Base-by-base conservation (phyloP, 2,888 invertebrate genomes). In the Hypsopygia costalis region DNA sequence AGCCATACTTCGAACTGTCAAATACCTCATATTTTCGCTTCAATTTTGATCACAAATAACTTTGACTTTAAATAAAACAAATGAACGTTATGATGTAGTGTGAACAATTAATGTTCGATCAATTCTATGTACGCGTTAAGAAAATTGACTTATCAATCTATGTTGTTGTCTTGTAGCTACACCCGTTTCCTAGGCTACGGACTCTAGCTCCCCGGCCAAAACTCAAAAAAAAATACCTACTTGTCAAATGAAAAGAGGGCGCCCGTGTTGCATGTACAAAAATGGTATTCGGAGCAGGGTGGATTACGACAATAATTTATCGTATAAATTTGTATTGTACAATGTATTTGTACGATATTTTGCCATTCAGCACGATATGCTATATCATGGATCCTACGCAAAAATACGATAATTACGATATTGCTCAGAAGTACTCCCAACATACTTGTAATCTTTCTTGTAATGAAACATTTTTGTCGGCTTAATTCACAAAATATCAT, bases 161-260 rank as follows among this genome's bases (percentile, higher is more conserved):
- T 86, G 85, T 87, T 87, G 85, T 87, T 87, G 81, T 81, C 74
- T 74, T 73, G 76, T 81, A 81, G 78, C 76, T 86, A 85, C 83
- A 72, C 86, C 85, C 86, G 87, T 87, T 87, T 87, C 87, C 87
- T 87, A 70, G 87, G 86, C 86, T 87, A 87, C 87, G 81, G 77
- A 62, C 55, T 47, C 47, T 16, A 2, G 16, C 16, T 34, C 58
- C 67, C 73, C 69, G 68, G 70, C 69, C 64, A 66, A 66, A 63
- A 61, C 57, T 55, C 28, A 51, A 50, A 30, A 50, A 30, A 40
- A 33, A 22, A n/a, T 11, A 36, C 30, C 28, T 11, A 33, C 29
- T 38, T 27, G 21, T 40, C 25, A 36, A 36, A 20, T n/a, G 11
- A 21, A 25, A 10, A 29, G 21, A 25, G 29, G 34, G 31, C 49